phyloP scores from a whole-genome alignment of 2,797 vertebrate genomes.

The Alcedo atthis region DNA sequence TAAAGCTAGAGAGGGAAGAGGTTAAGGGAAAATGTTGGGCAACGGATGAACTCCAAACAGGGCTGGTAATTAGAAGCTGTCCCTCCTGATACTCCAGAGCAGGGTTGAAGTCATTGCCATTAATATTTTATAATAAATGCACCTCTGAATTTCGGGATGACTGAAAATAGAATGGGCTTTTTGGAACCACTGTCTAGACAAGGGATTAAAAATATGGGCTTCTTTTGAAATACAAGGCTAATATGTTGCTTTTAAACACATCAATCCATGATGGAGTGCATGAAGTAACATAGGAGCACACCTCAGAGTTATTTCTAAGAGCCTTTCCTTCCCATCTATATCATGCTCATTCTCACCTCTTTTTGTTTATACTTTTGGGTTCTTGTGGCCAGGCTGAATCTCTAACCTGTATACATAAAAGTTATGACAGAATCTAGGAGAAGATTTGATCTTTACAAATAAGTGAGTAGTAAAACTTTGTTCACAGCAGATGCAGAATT shows the following conservation, averaged over 20 bases:
- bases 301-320: not conserved
- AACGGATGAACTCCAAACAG: not conserved
- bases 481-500: not conserved
- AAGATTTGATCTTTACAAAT: not conserved
- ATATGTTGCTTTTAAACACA: not conserved
- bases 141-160: not conserved
- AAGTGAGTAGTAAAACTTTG: not conserved
- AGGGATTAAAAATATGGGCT: not conserved
- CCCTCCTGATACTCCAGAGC: not conserved
- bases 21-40: not conserved
- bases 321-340: not conserved
- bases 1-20: not conserved
- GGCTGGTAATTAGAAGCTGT: not conserved
- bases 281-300: not conserved
- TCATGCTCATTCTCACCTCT: not conserved
- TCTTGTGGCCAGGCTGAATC: not conserved
- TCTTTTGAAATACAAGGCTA: not conserved
- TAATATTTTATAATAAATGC: conserved; percentile 23
- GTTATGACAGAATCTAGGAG: not conserved
- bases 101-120: not conserved
- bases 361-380: not conserved
- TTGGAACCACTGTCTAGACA: conserved; percentile 40
- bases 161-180: conserved; percentile 9
- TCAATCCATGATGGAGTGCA: not conserved
- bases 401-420: not conserved